phyloP scores from a whole-genome alignment of 2,797 vertebrate genomes.

The Syndactyla subalaris region DNA sequence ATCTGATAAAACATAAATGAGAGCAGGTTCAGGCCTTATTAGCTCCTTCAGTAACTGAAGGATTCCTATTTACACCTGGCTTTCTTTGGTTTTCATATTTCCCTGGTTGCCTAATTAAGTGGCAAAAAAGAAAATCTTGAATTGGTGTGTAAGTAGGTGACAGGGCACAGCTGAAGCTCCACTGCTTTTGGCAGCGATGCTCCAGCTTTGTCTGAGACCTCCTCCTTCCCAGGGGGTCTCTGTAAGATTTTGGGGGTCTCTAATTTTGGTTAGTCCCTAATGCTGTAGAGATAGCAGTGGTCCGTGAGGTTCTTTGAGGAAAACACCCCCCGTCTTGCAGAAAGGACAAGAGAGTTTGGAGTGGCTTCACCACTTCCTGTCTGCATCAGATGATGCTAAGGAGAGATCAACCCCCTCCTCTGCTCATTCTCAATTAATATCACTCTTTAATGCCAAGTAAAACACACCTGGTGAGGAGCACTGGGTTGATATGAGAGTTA shows the following conservation, averaged over 20 bases:
- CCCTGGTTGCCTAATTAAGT: not conserved
- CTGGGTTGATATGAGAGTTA: not conserved
- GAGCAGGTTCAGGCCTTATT: not conserved
- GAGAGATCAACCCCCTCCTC: not conserved
- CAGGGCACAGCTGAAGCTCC: not conserved
- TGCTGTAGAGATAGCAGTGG: accelerated
- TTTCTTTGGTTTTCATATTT: not conserved
- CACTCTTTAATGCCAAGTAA: not conserved
- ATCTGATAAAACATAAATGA: not conserved
- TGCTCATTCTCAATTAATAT: not conserved
- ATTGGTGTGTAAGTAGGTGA: not conserved
- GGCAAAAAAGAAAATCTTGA: not conserved
- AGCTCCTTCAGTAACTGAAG: not conserved
- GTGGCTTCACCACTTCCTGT: accelerated
- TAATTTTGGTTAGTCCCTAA: no score
- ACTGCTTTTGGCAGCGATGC: not conserved
- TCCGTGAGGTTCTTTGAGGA: not conserved
- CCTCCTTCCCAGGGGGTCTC: not conserved
- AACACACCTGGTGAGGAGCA: not conserved
- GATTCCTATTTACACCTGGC: not conserved
- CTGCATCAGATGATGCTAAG: not conserved
- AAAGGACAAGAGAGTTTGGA: not conserved
- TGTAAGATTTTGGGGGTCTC: not conserved
- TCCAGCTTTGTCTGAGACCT: not conserved
- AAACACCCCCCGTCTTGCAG: accelerated